Conservation (phyloP, 2,113 vertebrate genomes). For the Oceanodroma tethys region DNA sequence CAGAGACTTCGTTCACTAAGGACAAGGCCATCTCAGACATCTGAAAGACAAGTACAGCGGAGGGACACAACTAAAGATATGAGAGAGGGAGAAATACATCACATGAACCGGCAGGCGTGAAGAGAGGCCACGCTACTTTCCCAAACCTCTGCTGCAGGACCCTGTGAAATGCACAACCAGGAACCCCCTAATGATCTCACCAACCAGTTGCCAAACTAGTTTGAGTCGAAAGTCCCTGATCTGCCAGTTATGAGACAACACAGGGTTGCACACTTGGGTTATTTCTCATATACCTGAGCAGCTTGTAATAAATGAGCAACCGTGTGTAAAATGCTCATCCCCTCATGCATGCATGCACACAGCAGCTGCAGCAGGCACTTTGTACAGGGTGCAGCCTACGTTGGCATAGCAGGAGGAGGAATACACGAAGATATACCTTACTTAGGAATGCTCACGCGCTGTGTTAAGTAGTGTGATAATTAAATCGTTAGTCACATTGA, state of each 20-base stretch:
- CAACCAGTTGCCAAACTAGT: not conserved
- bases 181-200: not conserved
- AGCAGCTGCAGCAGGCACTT: not conserved
- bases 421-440: not conserved
- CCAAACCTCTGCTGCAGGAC: not conserved
- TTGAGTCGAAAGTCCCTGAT: not conserved
- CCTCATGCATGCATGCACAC: accelerated
- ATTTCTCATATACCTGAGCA: not conserved
- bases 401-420: not conserved
- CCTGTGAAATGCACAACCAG: accelerated
- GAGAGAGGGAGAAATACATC: not conserved
- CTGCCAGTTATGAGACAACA: not conserved
- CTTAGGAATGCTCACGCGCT: not conserved
- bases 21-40: not conserved
- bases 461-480: not conserved
- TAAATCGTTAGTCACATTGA: constrained; percentile 43
- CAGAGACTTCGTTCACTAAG: not conserved
- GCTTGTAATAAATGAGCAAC: not conserved
- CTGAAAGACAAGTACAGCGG: not conserved
- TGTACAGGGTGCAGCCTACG: not conserved
- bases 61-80: not conserved
- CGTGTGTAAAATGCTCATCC: not conserved
- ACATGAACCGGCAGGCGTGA: not conserved
- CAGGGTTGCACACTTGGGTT: not conserved
- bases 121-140: not conserved